phyloP scores from a whole-genome alignment of 2,113 vertebrate species.

The Osmerus eperlanus region DNA sequence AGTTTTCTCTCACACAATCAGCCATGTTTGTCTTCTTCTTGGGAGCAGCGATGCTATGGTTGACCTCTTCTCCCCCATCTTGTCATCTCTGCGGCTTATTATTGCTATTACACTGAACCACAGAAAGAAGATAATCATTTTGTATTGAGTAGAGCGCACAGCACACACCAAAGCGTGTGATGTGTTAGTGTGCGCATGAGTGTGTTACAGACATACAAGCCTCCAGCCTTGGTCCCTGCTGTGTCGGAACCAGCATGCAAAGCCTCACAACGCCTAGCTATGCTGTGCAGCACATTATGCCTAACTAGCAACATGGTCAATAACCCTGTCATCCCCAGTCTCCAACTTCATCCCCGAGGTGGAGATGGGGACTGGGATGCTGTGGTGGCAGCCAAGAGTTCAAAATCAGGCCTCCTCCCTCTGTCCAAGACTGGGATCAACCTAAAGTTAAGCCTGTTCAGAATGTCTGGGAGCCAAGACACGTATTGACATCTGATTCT shows the following conservation, averaged over 20 bases:
- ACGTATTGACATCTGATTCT: too few relatives aligned
- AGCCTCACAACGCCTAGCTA: conserved; percentile 23
- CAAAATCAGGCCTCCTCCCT: too few relatives aligned
- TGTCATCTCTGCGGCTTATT: conserved; percentile 37
- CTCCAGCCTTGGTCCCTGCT: conserved; percentile 10
- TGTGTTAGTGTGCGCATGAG: background rate
- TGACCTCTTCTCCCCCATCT: conserved; percentile 5
- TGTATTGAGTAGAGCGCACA: conserved; percentile 31
- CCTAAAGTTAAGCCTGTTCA: too few relatives aligned
- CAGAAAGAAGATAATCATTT: background rate
- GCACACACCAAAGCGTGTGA: conserved; percentile 24
- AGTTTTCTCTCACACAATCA: conserved; percentile 34
- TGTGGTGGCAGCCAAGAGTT: too few relatives aligned
- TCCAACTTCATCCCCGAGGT: too few relatives aligned
- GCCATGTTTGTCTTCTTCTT: conserved; percentile 51
- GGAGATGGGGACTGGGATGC: too few relatives aligned
- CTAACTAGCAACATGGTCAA: background rate
- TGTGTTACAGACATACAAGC: conserved; percentile 24
- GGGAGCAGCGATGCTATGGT: conserved; percentile 36
- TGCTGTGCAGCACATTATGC: background rate
- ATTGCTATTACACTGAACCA: conserved; percentile 16
- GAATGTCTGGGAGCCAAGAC: too few relatives aligned
- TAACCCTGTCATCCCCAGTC: background rate
- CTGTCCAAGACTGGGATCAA: too few relatives aligned
- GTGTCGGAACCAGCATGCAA: conserved; percentile 16